Conservation (phyloP, 2,888 invertebrate genomes). For the Callosobruchus maculatus region DNA sequence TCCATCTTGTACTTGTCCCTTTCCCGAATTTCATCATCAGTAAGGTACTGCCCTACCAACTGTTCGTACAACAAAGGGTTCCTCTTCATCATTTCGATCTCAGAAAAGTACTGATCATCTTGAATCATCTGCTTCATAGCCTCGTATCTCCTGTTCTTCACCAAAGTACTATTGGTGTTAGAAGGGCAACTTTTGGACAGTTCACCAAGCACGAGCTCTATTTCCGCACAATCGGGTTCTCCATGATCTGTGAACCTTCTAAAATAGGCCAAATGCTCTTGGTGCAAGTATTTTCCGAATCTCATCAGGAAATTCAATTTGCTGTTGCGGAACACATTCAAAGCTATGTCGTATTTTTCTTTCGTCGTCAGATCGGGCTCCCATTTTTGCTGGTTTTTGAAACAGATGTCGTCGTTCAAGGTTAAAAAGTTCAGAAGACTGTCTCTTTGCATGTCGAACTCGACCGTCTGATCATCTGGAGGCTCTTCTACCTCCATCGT, state of each 20-base stretch:
- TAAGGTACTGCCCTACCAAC: constrained; percentile 80
- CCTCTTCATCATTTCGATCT: constrained; percentile 89
- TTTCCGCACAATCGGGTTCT: constrained; percentile 52
- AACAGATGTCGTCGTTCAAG: constrained; percentile 60
- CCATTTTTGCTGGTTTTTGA: constrained; percentile 79
- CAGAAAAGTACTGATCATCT: constrained; percentile 78
- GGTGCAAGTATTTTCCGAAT: constrained; percentile 69
- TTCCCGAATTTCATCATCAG: constrained; percentile 67
- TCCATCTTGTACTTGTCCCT: constrained; percentile 56
- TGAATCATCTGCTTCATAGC: constrained; percentile 72
- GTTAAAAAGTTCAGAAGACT: constrained; percentile 63
- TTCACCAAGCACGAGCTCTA: constrained; percentile 62
- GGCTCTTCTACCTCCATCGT: neutral
- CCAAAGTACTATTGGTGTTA: constrained; percentile 53
- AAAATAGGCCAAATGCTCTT: constrained; percentile 70
- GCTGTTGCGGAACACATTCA: constrained; percentile 61
- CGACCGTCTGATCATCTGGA: neutral
- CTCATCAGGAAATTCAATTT: constrained; percentile 69
- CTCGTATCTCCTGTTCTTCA: constrained; percentile 78
- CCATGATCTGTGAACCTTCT: constrained; percentile 43
- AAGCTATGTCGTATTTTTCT: constrained; percentile 70
- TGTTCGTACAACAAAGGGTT: constrained; percentile 89
- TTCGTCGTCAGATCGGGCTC: constrained; percentile 67
- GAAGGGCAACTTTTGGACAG: constrained; percentile 48
- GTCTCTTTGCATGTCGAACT: constrained; percentile 21